Evolutionary conservation across 2,888 invertebrate genomes (phyloP).

Genomic region (Lucinisca nassula): DNA sequence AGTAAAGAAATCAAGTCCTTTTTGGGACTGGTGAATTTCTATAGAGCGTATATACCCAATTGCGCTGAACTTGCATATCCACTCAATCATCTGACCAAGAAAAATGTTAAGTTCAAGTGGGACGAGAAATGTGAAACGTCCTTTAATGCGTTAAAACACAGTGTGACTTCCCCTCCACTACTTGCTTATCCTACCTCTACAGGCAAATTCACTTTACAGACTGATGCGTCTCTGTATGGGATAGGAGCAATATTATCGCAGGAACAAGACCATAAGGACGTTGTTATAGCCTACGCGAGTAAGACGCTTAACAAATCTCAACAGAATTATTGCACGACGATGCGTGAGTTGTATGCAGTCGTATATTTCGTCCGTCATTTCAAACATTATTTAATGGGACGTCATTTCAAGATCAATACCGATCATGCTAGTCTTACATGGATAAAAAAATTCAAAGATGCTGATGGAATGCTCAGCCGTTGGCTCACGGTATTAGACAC

Average conservation of each 20-base stretch:
- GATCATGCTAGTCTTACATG: constrained; percentile 40
- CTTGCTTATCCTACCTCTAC: not conserved
- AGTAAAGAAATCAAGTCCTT: constrained; percentile 17
- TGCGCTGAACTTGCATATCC: constrained; percentile 17
- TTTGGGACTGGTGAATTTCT: constrained; percentile 32
- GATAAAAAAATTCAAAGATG: constrained; percentile 52
- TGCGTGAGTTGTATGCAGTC: constrained; percentile 53
- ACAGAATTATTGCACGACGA: constrained; percentile 48
- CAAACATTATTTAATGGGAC: constrained; percentile 36
- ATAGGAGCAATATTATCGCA: constrained; percentile 51
- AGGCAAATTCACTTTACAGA: constrained; percentile 28
- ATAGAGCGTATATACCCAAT: constrained; percentile 28
- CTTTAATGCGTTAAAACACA: not conserved
- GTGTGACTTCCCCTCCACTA: not conserved
- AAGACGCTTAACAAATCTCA: constrained; percentile 25
- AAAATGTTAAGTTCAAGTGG: constrained; percentile 20
- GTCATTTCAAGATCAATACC: constrained; percentile 29
- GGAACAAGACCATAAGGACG: constrained; percentile 35
- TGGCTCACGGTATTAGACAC: constrained; percentile 37
- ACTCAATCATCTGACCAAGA: constrained; percentile 1
- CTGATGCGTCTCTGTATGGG: constrained; percentile 37
- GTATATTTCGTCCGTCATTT: constrained; percentile 40
- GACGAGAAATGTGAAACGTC: not conserved
- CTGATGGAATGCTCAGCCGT: constrained; percentile 41
- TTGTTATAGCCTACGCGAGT: constrained; percentile 42